Evolutionary conservation across 2,797 vertebrate species (phyloP).

Genomic region (Helicolenus hilgendorfi): DNA sequence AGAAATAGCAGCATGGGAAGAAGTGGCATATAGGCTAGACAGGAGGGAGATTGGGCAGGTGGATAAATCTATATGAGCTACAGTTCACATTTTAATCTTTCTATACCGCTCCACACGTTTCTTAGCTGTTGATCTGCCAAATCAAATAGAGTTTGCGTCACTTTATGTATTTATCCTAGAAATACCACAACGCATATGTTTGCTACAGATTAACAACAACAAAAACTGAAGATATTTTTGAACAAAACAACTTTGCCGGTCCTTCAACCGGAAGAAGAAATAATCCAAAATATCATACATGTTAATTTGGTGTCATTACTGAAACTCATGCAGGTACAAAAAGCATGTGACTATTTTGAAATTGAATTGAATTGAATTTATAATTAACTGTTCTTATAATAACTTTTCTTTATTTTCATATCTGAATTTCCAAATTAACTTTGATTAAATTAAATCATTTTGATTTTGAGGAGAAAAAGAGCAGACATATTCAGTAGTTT

Average conservation of each 20-base stretch:
- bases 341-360: background rate
- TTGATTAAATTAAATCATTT: background rate
- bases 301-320: background rate
- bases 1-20: slow-evolving; percentile 35
- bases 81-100: background rate
- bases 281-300: background rate
- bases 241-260: background rate
- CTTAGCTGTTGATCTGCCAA: background rate
- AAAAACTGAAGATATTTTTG: background rate
- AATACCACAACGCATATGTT: background rate
- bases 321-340: background rate
- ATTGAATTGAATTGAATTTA: background rate
- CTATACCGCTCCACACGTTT: background rate
- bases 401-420: background rate
- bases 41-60: background rate
- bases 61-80: background rate
- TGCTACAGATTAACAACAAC: background rate
- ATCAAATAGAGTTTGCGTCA: background rate
- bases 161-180: background rate
- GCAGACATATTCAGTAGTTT: background rate
- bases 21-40: slow-evolving; percentile 5
- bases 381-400: background rate
- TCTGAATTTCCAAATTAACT: background rate
- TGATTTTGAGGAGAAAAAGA: background rate
- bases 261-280: background rate